phyloP scores from a whole-genome alignment of 2,888 invertebrate species.

The Drosophila formosana region DNA sequence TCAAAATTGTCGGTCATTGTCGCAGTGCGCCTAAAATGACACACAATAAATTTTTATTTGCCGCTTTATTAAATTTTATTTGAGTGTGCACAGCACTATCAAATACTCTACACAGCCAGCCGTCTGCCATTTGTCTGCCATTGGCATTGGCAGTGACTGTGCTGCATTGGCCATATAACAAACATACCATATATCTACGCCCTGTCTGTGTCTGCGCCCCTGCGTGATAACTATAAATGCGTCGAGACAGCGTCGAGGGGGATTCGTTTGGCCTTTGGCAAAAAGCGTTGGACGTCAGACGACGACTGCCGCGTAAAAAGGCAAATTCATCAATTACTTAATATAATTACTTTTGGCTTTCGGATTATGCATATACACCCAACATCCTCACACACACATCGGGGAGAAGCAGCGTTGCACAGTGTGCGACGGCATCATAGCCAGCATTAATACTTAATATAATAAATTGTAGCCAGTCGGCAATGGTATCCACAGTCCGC shows the following conservation, averaged over 20 bases:
- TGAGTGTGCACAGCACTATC: conserved; percentile 37
- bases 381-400: conserved; percentile 19
- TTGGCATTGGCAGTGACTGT: conserved; percentile 9
- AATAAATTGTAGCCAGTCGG: conserved; percentile 81
- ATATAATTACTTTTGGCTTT: conserved; percentile 83
- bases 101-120: conserved; percentile 13
- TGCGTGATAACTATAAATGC: conserved; percentile 43
- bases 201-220: not conserved
- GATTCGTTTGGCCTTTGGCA: conserved; percentile 44
- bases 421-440: conserved; percentile 46
- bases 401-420: conserved; percentile 42
- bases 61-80: conserved; percentile 77
- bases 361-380: conserved; percentile 79
- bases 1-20: conserved; percentile 70
- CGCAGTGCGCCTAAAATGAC: conserved; percentile 70
- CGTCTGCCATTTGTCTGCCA: conserved; percentile 54
- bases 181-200: too few relatives aligned
- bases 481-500: conserved; percentile 58
- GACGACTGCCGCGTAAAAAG: conserved; percentile 68
- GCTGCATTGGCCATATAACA: conserved; percentile 36
- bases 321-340: conserved; percentile 83
- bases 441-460: conserved; percentile 81
- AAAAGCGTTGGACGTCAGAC: conserved; percentile 47
- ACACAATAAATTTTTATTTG: conserved; percentile 79
- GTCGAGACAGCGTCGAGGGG: not conserved